phyloP scores from a whole-genome alignment of 1,140 invertebrate species.

The Heliconius nattereri region DNA sequence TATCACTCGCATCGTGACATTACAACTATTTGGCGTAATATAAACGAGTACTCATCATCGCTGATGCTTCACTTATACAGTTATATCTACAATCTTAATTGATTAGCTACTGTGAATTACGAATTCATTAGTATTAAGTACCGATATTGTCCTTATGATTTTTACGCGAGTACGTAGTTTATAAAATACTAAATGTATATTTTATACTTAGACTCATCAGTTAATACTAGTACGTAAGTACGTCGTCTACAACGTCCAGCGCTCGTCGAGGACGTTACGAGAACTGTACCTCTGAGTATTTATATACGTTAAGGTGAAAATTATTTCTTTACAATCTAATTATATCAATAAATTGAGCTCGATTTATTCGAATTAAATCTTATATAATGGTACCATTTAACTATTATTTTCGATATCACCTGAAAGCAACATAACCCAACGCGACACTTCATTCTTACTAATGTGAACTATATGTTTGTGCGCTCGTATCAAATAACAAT shows the following conservation, averaged over 20 bases:
- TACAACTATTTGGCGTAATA: slow-evolving; percentile 65
- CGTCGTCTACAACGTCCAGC: slow-evolving; percentile 66
- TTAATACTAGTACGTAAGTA: slow-evolving; percentile 64
- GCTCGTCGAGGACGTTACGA: slow-evolving; percentile 67
- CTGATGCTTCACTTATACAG: slow-evolving; percentile 57
- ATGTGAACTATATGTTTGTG: slow-evolving; percentile 75
- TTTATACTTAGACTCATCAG: slow-evolving; percentile 42
- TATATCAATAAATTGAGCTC: slow-evolving; percentile 76
- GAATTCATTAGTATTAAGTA: slow-evolving; percentile 63
- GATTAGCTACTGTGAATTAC: slow-evolving; percentile 70
- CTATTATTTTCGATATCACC: slow-evolving; percentile 44
- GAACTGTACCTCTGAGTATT: slow-evolving; percentile 42
- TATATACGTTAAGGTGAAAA: slow-evolving; percentile 58
- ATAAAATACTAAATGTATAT: slow-evolving; percentile 78
- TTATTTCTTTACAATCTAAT: slow-evolving; percentile 68
- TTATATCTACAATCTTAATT: slow-evolving; percentile 69
- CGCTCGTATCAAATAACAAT: slow-evolving; percentile 72
- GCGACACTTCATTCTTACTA: slow-evolving; percentile 39
- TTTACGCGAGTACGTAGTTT: slow-evolving; percentile 79
- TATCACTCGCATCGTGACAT: slow-evolving; percentile 68
- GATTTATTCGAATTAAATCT: slow-evolving; percentile 76
- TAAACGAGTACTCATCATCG: slow-evolving; percentile 42
- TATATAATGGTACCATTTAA: slow-evolving; percentile 46
- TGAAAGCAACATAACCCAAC: slow-evolving; percentile 44
- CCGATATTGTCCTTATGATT: slow-evolving; percentile 80